These are phyloP conservation scores for Zaprionus kolodkinae DNA, from an alignment of 1,140 invertebrate species.

Conservation along the genomic window DNA sequence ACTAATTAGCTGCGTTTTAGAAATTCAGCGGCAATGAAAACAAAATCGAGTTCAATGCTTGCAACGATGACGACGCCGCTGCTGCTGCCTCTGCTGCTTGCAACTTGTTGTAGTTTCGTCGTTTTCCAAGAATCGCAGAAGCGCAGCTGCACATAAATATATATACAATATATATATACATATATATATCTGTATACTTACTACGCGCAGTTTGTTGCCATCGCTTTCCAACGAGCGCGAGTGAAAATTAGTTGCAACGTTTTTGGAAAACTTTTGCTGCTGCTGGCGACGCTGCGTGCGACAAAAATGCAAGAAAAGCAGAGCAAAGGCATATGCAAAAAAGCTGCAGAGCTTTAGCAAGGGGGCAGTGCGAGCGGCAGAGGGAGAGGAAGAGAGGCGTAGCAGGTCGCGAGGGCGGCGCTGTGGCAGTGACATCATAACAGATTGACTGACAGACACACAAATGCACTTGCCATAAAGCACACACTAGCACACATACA, in stretches of 20 bases:
- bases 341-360: neutral
- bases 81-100: slow-evolving; percentile 28
- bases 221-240: slow-evolving; percentile 61
- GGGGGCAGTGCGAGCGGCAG: neutral
- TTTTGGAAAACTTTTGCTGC: slow-evolving; percentile 23
- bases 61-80: slow-evolving; percentile 65
- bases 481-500: slow-evolving; percentile 14
- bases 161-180: neutral
- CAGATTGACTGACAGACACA: slow-evolving; percentile 59
- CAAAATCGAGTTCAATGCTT: slow-evolving; percentile 83
- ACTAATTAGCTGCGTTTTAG: slow-evolving; percentile 83
- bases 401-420: slow-evolving; percentile 3
- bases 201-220: slow-evolving; percentile 38
- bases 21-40: slow-evolving; percentile 83
- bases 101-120: slow-evolving; percentile 17
- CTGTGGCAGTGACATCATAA: slow-evolving; percentile 65
- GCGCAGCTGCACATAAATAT: slow-evolving; percentile 14
- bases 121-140: slow-evolving; percentile 70
- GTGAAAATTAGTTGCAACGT: slow-evolving; percentile 67
- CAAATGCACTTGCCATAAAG: slow-evolving; percentile 63
- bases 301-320: slow-evolving; percentile 25
- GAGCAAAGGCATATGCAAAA: neutral
- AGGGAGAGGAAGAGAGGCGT: neutral
- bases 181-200: neutral
- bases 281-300: slow-evolving; percentile 4